phyloP scores from a whole-genome alignment of 1,140 invertebrate genomes.

The Zaprionus nigranus region DNA sequence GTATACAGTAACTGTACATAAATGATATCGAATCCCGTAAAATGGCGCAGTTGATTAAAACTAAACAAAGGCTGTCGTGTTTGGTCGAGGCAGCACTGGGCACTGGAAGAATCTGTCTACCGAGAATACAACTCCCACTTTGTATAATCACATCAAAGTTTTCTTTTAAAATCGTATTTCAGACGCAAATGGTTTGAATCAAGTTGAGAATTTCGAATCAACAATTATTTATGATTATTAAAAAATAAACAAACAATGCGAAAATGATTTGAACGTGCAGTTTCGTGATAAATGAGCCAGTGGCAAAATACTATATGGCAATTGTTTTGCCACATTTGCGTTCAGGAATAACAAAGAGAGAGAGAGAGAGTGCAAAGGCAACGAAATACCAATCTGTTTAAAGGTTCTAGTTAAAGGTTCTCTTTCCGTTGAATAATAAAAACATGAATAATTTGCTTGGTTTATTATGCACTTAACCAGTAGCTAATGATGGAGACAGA shows the following conservation, averaged over 20 bases:
- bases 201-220: neutral
- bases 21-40: neutral
- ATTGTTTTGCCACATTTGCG: neutral
- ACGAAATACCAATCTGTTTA: neutral
- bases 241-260: slow-evolving; percentile 35
- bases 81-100: neutral
- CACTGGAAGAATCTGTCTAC: neutral
- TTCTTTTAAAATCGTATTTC: neutral
- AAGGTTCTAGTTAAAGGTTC: neutral
- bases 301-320: neutral
- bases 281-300: neutral
- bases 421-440: neutral
- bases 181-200: neutral
- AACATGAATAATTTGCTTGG: neutral
- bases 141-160: neutral
- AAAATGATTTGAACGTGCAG: slow-evolving; percentile 12
- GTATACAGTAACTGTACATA: neutral
- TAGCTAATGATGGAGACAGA: slow-evolving; percentile 4
- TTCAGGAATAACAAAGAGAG: neutral
- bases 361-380: neutral
- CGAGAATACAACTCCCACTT: neutral
- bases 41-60: slow-evolving; percentile 2
- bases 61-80: neutral
- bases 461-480: slow-evolving; percentile 6
- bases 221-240: neutral